phyloP scores from a whole-genome alignment of 2,797 vertebrate genomes.

The Sebastes variabilis region DNA sequence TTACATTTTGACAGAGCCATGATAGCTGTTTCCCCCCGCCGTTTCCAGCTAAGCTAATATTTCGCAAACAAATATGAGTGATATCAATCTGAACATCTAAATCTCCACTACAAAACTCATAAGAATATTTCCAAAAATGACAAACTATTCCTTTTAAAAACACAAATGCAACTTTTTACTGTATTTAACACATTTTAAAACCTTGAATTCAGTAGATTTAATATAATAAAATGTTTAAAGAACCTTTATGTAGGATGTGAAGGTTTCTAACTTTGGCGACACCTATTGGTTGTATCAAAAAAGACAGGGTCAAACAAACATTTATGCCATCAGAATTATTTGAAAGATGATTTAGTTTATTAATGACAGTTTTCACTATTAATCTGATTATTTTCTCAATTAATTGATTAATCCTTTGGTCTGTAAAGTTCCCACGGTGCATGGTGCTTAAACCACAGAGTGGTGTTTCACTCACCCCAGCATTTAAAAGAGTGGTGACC shows the following conservation, averaged over 20 bases:
- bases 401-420: neutral
- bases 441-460: neutral
- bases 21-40: neutral
- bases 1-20: neutral
- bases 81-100: neutral
- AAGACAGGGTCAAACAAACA: slow-evolving; percentile 2
- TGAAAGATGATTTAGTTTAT: neutral
- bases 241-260: neutral
- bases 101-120: neutral
- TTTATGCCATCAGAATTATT: neutral
- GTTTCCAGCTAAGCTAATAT: neutral
- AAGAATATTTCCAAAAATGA: neutral
- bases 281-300: slow-evolving; percentile 13
- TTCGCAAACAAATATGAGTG: neutral
- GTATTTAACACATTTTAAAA: neutral
- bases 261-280: slow-evolving; percentile 2
- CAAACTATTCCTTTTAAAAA: neutral
- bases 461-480: slow-evolving; percentile 88
- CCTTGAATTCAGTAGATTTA: neutral
- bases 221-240: neutral
- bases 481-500: slow-evolving; percentile 94
- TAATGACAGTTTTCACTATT: neutral
- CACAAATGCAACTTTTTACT: neutral
- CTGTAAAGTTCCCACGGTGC: neutral
- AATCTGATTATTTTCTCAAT: neutral